phyloP scores from a whole-genome alignment of 2,797 vertebrate genomes.

The Mastacembelus armatus region DNA sequence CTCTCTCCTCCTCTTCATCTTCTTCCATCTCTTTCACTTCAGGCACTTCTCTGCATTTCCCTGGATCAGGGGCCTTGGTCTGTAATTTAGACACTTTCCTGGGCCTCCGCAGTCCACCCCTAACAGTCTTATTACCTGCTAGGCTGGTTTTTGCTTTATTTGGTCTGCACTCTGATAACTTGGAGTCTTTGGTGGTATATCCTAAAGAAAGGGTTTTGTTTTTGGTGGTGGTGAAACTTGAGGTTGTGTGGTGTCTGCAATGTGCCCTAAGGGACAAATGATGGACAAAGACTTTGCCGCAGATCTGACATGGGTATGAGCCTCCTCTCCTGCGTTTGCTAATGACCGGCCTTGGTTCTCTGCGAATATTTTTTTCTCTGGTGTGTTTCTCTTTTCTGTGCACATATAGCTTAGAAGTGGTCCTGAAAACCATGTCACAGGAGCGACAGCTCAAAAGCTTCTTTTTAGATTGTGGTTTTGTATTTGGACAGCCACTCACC shows the following conservation, averaged over 20 bases:
- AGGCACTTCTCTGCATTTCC: slow-evolving; percentile 29
- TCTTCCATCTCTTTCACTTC: slow-evolving; percentile 27
- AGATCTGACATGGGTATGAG: slow-evolving; percentile 73
- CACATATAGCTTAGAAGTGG: slow-evolving; percentile 72
- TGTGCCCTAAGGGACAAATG: slow-evolving; percentile 79
- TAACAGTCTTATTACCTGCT: slow-evolving; percentile 4
- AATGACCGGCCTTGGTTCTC: slow-evolving; percentile 32
- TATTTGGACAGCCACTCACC: not conserved
- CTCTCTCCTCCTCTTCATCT: slow-evolving; percentile 51
- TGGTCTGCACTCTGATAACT: slow-evolving; percentile 23
- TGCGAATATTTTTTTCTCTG: slow-evolving; percentile 55
- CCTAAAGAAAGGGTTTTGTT: slow-evolving; percentile 7
- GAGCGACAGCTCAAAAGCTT: slow-evolving; percentile 76
- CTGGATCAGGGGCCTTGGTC: not conserved
- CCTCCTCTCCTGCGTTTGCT: slow-evolving; percentile 45
- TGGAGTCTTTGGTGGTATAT: slow-evolving; percentile 34
- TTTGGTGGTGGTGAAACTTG: slow-evolving; percentile 19
- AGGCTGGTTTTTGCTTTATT: slow-evolving; percentile 22
- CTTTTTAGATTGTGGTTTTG: slow-evolving; percentile 33
- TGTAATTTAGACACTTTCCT: slow-evolving; percentile 13
- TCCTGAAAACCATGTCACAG: slow-evolving; percentile 80
- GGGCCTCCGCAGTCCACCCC: slow-evolving; percentile 46
- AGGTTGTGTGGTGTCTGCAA: slow-evolving; percentile 56
- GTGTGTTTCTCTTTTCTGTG: slow-evolving; percentile 82
- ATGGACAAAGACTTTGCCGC: slow-evolving; percentile 80